Evolutionary conservation across 2,113 vertebrate genomes (phyloP).

Genomic region (Speoplatyrhinus poulsoni): DNA sequence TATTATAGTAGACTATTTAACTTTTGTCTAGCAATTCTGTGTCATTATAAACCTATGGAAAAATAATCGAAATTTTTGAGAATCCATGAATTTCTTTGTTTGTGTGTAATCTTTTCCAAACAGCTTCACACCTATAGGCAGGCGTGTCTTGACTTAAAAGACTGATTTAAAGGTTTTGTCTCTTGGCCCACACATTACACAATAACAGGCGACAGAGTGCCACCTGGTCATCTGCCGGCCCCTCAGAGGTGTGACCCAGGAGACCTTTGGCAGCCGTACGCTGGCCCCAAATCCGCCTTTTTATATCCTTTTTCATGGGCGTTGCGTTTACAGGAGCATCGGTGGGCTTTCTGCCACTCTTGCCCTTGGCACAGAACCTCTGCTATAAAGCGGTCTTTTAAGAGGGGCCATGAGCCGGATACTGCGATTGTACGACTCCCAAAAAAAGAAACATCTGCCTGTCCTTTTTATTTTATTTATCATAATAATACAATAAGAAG

Average conservation of each 20-base stretch:
- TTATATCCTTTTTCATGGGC: slow-evolving; percentile 47
- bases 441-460: slow-evolving; percentile 79
- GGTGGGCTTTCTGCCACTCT: slow-evolving; percentile 60
- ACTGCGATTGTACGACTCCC: slow-evolving; percentile 54
- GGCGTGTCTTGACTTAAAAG: neutral
- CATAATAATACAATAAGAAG: slow-evolving; percentile 75
- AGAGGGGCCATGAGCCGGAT: slow-evolving; percentile 49
- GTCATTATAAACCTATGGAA: neutral
- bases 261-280: slow-evolving; percentile 43
- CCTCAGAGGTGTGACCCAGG: slow-evolving; percentile 34
- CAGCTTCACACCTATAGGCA: neutral
- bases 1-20: neutral
- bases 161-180: neutral
- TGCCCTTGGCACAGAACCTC: slow-evolving; percentile 59
- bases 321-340: slow-evolving; percentile 61
- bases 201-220: slow-evolving; percentile 38
- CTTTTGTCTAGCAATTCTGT: neutral
- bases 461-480: slow-evolving; percentile 66
- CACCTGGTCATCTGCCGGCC: slow-evolving; percentile 61
- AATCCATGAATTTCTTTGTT: neutral
- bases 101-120: neutral
- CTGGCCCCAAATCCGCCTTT: slow-evolving; percentile 67
- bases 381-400: slow-evolving; percentile 51
- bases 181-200: slow-evolving; percentile 12
- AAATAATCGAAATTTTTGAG: neutral